Conservation (phyloP, 37 sponge, comb jelly and placozoan genomes). For the Cladorhizidae sp. region DNA sequence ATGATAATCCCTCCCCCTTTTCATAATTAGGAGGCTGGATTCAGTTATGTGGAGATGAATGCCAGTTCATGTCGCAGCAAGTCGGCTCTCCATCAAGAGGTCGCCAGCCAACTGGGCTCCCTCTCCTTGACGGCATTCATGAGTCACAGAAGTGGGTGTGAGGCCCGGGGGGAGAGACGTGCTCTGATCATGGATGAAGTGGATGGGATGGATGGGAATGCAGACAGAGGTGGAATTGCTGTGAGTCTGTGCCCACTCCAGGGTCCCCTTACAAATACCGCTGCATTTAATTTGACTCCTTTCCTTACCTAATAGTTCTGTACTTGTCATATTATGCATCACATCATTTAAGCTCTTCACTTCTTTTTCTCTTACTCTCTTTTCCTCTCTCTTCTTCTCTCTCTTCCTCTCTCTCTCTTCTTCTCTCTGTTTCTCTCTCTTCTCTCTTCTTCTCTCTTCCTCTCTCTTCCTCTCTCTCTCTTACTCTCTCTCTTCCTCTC, state of each 20-base stretch:
- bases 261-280: background rate
- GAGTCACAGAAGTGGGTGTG: conserved; percentile 23
- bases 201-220: conserved; percentile 99
- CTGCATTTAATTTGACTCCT: no score
- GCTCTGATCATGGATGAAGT: conserved; percentile 98
- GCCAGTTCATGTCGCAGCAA: conserved; percentile 93
- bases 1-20: background rate
- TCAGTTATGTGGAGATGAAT: conserved; percentile 85
- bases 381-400: background rate
- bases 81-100: conserved; percentile 62
- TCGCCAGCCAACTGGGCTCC: conserved; percentile 69
- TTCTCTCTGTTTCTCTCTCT: no score
- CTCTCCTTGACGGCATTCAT: conserved; percentile 64
- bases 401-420: background rate
- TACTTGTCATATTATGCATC: background rate
- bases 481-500: no score
- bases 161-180: conserved; percentile 48
- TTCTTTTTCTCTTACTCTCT: background rate
- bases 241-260: background rate
- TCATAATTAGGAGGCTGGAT: conserved; percentile 79
- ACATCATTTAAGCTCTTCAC: background rate
- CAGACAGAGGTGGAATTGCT: conserved; percentile 90
- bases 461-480: no score
- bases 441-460: background rate
- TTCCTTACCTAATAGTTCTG: background rate